Evolutionary conservation across 2,888 invertebrate species (phyloP), one percentile per base, ranked within the genome.

Genomic region (Formica aserva): DNA sequence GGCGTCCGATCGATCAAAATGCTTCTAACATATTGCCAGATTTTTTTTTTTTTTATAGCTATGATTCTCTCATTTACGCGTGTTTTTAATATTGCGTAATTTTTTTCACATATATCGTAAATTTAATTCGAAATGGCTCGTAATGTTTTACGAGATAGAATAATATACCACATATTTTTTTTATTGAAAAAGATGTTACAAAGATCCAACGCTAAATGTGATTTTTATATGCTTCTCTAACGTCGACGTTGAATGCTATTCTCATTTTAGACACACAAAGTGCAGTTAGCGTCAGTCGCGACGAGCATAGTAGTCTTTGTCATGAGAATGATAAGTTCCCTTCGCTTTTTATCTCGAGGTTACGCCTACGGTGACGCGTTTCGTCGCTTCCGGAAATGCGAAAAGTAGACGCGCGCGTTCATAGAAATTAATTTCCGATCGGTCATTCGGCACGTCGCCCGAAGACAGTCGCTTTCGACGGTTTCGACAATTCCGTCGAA

Each of bases 401-500:
- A 15, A 38, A 83, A 83, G 48, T 71, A 63, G 63, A 55, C 55
- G 41, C 18, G 80, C 65, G 63, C 81, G 76, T 75, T 65, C 65
- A 78, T 69, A 60, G 69, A 69, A 71, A 80, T 80, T 83, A 80
- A 83, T 83, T 83, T 62, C 71, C 71, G 62, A 83, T 76, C 52
- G 81, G 63, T 81, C 76, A 74, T 75, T 63, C 52, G 52, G 57
- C 75, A 71, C 80, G 80, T 83, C 83, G 80, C 80, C 62, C 78
- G 71, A 63, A 78, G 83, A 69, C 55, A 77, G 35, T 62, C 77
- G 77, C 35, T 57, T 77, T 60, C 77, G 77, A 82, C 77, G 78
- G 78, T 83, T 83, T 83, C 78, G 69, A 83, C 69, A 78, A 83
- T 83, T 83, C 78, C 77, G 77, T 82, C 82, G 77, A 82, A 75